Evolutionary conservation across 2,113 vertebrate genomes (phyloP).

Genomic region (Budorcas taxicolor): DNA sequence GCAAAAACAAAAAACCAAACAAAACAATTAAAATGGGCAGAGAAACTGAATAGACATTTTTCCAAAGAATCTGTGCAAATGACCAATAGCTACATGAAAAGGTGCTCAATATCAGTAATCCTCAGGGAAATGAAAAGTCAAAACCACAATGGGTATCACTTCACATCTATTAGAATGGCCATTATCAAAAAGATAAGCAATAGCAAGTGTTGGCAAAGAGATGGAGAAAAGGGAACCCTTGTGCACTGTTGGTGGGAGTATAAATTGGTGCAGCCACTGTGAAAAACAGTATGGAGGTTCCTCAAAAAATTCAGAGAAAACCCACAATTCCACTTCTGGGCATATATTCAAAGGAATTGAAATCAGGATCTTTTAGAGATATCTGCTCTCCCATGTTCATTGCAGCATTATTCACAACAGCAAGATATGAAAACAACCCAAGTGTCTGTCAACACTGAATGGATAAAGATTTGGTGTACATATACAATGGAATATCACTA

Average conservation of each 20-base stretch:
- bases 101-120: not conserved
- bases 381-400: not conserved
- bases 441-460: not conserved
- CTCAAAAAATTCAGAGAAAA: not conserved
- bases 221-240: not conserved
- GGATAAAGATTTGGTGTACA: not conserved
- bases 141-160: not conserved
- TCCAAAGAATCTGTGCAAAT: not conserved
- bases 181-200: not conserved
- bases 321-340: not conserved
- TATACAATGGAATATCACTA: not conserved
- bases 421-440: not conserved
- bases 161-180: not conserved
- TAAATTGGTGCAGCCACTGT: not conserved
- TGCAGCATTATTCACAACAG: not conserved
- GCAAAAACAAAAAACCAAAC: not conserved
- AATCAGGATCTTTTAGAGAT: not conserved
- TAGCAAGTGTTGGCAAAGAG: not conserved
- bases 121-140: not conserved
- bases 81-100: not conserved
- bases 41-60: not conserved
- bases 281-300: not conserved
- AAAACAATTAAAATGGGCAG: not conserved
- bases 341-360: not conserved
- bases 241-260: not conserved